Evolutionary conservation across 2,113 vertebrate species (phyloP).

Genomic region (Stercorarius parasiticus): DNA sequence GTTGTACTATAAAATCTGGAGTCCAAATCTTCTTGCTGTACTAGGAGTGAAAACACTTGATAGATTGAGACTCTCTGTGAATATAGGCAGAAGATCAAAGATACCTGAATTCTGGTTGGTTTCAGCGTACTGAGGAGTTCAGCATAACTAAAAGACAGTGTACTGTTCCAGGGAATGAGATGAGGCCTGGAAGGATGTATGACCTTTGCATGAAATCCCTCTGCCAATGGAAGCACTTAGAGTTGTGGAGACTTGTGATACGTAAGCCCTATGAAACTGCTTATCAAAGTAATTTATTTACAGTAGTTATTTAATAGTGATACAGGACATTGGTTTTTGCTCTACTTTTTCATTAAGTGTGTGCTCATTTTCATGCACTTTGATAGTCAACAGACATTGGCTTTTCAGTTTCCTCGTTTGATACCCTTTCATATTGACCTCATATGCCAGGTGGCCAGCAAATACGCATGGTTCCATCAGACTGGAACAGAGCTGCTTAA

Average conservation of each 20-base stretch:
- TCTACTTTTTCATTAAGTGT: not conserved
- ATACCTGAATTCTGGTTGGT: not conserved
- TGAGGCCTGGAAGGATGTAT: not conserved
- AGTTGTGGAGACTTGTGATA: not conserved
- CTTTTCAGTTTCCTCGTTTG: not conserved
- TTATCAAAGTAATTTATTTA: not conserved
- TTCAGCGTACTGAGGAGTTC: not conserved
- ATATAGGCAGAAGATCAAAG: not conserved
- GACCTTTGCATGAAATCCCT: not conserved
- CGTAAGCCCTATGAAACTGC: not conserved
- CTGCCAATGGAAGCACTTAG: not conserved
- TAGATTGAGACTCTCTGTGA: not conserved
- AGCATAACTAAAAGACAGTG: not conserved
- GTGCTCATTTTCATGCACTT: not conserved
- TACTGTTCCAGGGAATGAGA: not conserved
- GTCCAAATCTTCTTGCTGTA: not conserved
- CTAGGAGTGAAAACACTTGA: not conserved
- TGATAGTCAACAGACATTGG: not conserved
- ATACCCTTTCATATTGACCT: not conserved
- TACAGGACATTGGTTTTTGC: not conserved
- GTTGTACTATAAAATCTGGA: not conserved
- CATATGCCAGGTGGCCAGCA: not conserved
- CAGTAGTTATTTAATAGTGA: not conserved
- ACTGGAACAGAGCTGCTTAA: conserved; percentile 14
- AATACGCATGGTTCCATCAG: not conserved